Base-by-base conservation (phyloP, 2,888 invertebrate species). In the Siphonodentalium dalli region DNA sequence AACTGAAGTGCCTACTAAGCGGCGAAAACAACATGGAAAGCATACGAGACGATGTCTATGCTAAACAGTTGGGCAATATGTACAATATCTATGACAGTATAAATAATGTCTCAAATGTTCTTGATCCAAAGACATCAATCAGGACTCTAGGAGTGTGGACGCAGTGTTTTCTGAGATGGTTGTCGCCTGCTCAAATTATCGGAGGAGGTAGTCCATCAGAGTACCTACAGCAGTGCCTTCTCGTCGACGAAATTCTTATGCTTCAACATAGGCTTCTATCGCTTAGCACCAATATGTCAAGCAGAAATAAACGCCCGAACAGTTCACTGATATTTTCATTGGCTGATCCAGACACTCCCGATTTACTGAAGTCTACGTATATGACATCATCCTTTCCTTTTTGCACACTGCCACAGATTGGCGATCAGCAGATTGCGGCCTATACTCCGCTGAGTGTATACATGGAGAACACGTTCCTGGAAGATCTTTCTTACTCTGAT, bases 131-230 rank as follows among this genome's bases (percentile, higher is more conserved):
- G 11, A 59, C 50, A 28, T 57, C 64, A 1, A 51, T 61, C 7
- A 50, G 66, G 2, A 45, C 63, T 21, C 55, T 74, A 66, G 88
- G 89, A 59, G 81, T 94, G 37, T 95, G 94, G 94, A 85, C 88
- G 53, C 92, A 91, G 80, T 93, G 93, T 83, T 95, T 92, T 83
- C 90, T 91, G 78, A 88, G 95, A 26, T 94, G 93, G 92, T 85
- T 93, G 74, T 88, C 89, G 20, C 88, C 90, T 20, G 85, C 93
- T 6, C 92, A 93, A 82, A 88, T 90, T 57, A 84, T 86, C 18
- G 87, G 87, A 62, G 89, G 91, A 13, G 91, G 90, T 0, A 64
- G 76, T 51, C 80, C 82, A 5, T 72, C 78, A 0, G 72, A 74
- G 42, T 82, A 80, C 60, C 69, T 83, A 11, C 79, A 78, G 38